Percentiles rank a stretch among this genome's conserved stretches.
Conservation (phyloP, 2,888 invertebrate species). For the Oxyscelio sp. region DNA sequence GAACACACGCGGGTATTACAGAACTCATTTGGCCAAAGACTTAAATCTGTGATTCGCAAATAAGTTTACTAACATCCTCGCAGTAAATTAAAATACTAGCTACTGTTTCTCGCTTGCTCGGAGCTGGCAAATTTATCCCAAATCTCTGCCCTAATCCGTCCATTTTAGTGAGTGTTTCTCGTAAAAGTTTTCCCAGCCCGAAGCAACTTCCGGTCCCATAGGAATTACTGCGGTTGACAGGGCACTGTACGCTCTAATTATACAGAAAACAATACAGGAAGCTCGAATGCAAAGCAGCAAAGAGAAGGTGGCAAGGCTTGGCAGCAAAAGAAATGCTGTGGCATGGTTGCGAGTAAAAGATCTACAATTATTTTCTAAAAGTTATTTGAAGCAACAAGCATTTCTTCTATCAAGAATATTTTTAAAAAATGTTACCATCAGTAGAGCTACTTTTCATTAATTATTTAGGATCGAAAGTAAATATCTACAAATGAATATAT, state of each 20-base stretch:
- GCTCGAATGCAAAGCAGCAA: conserved; percentile 77
- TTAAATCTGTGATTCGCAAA: conserved; percentile 60
- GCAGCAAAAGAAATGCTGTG: conserved; percentile 57
- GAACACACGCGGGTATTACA: conserved; percentile 5
- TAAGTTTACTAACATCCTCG: conserved; percentile 65
- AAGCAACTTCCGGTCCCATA: conserved; percentile 78
- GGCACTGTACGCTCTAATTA: conserved; percentile 79
- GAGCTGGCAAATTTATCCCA: conserved; percentile 52
- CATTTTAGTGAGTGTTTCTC: conserved; percentile 74
- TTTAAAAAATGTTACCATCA: too few relatives aligned
- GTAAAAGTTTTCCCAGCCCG: conserved; percentile 75
- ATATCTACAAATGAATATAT: too few relatives aligned
- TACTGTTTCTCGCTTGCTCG: conserved; percentile 44
- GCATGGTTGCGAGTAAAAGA: conserved; percentile 53
- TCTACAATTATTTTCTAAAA: too few relatives aligned
- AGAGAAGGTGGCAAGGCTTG: conserved; percentile 61
- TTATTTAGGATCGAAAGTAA: too few relatives aligned
- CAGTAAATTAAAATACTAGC: conserved; percentile 69
- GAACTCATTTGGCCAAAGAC: conserved; percentile 33
- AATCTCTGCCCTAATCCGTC: conserved; percentile 73
- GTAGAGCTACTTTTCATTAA: too few relatives aligned
- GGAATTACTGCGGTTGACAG: conserved; percentile 79
- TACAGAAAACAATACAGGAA: conserved; percentile 81
- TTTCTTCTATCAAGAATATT: too few relatives aligned
- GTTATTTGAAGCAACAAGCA: too few relatives aligned